Percentiles rank a stretch among this genome's conserved stretches.
Conservation (phyloP, 1,140 invertebrate genomes). For the Pteromalus puparum region DNA sequence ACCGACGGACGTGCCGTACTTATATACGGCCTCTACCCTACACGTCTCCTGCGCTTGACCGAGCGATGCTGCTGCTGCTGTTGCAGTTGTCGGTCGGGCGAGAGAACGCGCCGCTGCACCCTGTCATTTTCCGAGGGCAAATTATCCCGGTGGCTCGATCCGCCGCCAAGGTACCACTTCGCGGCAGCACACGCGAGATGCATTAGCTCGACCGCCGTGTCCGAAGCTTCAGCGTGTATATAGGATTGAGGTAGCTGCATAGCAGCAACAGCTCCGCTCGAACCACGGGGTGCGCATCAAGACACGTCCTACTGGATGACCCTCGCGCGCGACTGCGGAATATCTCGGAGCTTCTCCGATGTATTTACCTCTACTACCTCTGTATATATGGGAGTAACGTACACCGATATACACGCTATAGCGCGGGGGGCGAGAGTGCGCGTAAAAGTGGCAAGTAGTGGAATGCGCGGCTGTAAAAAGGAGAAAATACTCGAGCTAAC, state of each 20-base stretch:
- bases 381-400: background rate
- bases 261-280: conserved; percentile 65
- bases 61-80: conserved; percentile 55
- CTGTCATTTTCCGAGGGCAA: conserved; percentile 74
- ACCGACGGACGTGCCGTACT: background rate
- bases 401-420: background rate
- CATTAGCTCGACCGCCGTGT: background rate
- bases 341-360: background rate
- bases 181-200: background rate
- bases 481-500: background rate
- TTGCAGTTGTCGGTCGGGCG: conserved; percentile 43
- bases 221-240: conserved; percentile 65
- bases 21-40: background rate
- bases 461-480: conserved; percentile 33
- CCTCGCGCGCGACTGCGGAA: background rate
- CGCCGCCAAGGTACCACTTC: background rate
- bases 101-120: conserved; percentile 60
- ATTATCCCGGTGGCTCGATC: conserved; percentile 64
- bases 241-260: conserved; percentile 69
- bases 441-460: background rate
- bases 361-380: conserved; percentile 34
- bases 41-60: background rate
- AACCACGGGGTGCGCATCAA: conserved; percentile 71
- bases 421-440: background rate
- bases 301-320: conserved; percentile 73